phyloP scores from a whole-genome alignment of 2,113 vertebrate genomes.

The Oncorhynchus gorbuscha region DNA sequence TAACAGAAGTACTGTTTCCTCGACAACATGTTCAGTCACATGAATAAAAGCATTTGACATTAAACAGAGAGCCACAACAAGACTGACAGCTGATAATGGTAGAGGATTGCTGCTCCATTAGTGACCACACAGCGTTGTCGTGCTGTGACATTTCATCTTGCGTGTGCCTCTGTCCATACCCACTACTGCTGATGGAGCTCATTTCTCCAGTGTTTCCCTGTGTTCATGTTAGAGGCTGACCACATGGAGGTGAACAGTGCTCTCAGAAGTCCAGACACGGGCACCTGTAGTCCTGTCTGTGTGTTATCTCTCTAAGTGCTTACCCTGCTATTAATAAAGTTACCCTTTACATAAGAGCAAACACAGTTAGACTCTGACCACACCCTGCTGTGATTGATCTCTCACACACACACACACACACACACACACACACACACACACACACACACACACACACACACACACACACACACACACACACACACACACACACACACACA shows the following conservation, averaged over 20 bases:
- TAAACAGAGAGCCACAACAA: background rate
- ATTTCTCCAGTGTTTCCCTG: background rate
- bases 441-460: background rate
- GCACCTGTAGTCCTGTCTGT: background rate
- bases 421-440: background rate
- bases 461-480: no score
- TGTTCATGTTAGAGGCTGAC: background rate
- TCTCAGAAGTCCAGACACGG: background rate
- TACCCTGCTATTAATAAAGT: background rate
- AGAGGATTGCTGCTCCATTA: background rate
- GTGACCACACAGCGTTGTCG: background rate
- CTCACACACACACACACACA: background rate
- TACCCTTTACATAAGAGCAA: slow-evolving; percentile 7
- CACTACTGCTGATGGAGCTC: no score
- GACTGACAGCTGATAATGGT: background rate
- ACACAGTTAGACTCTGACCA: slow-evolving; percentile 2
- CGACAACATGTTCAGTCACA: background rate
- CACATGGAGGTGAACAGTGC: background rate
- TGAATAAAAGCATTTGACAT: background rate
- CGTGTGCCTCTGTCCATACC: no score
- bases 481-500: background rate
- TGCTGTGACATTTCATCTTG: no score
- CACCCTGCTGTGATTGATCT: slow-evolving; percentile 1
- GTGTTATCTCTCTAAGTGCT: background rate
- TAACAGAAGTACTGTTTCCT: background rate